Evolutionary conservation across 2,113 vertebrate genomes (phyloP).

Genomic region (human): DNA sequence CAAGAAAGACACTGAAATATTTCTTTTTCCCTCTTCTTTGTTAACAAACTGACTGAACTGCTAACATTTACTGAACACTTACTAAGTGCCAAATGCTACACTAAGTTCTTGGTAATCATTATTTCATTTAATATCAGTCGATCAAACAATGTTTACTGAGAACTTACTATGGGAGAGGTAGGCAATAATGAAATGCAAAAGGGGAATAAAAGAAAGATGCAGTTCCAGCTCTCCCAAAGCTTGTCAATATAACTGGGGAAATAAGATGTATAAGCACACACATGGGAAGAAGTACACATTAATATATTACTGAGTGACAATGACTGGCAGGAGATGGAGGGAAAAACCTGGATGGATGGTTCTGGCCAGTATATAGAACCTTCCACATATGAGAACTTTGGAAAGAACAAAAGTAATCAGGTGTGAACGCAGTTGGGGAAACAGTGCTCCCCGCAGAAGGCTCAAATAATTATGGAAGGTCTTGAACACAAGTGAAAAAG

Average conservation of each 20-base stretch:
- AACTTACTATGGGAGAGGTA: background rate
- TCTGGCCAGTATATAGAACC: background rate
- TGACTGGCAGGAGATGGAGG: background rate
- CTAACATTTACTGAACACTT: background rate
- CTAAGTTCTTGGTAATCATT: background rate
- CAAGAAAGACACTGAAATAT: background rate
- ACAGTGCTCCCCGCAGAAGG: too few relatives aligned
- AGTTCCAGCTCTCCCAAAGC: background rate
- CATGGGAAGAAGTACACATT: background rate
- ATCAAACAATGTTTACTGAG: background rate
- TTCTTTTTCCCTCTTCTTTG: background rate
- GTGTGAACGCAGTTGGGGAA: accelerated
- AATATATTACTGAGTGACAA: background rate
- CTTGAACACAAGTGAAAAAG: background rate
- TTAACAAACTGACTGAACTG: background rate
- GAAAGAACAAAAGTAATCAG: background rate
- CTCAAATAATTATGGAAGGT: background rate
- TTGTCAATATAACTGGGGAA: background rate
- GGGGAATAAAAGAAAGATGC: background rate
- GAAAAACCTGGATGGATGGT: background rate
- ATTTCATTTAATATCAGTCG: background rate
- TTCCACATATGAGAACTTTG: background rate
- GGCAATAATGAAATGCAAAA: background rate
- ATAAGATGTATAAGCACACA: background rate
- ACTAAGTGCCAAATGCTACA: background rate